Evolutionary conservation across 2,888 invertebrate genomes (phyloP).

Genomic region (Drosophila borborema): DNA sequence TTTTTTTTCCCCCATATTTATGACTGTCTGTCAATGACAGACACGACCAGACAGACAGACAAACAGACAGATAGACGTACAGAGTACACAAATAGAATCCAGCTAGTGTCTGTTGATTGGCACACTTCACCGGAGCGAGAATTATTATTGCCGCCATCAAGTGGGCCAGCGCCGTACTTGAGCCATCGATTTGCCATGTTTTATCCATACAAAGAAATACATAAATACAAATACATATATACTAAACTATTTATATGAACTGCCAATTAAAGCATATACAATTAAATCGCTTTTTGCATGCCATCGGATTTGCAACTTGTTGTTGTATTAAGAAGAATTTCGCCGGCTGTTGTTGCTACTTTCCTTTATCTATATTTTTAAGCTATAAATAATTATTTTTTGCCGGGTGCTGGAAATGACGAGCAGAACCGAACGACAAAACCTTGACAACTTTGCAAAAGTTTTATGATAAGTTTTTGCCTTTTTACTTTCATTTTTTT

Average conservation of each 20-base stretch:
- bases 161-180: slow-evolving; percentile 57
- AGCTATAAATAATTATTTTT: slow-evolving; percentile 52
- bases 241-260: slow-evolving; percentile 33
- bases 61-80: slow-evolving; percentile 19
- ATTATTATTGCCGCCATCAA: slow-evolving; percentile 68
- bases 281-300: slow-evolving; percentile 49
- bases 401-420: slow-evolving; percentile 48
- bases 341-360: slow-evolving; percentile 13
- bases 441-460: slow-evolving; percentile 75
- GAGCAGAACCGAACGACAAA: slow-evolving; percentile 54
- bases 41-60: slow-evolving; percentile 33
- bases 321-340: slow-evolving; percentile 18
- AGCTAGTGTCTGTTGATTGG: slow-evolving; percentile 48
- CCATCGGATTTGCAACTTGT: slow-evolving; percentile 11
- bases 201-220: slow-evolving; percentile 14
- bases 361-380: slow-evolving; percentile 24
- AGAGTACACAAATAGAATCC: slow-evolving; percentile 17
- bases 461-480: slow-evolving; percentile 68
- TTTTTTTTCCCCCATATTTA: slow-evolving; percentile 60
- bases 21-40: slow-evolving; percentile 72
- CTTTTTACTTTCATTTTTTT: slow-evolving; percentile 25
- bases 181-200: slow-evolving; percentile 61
- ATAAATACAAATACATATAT: not conserved
- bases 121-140: slow-evolving; percentile 58
- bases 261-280: slow-evolving; percentile 66